Evolutionary conservation across 30 jellyfish, hydroid and myxozoan genomes (phyloP).

Genomic region (Clytia hemisphaerica): DNA sequence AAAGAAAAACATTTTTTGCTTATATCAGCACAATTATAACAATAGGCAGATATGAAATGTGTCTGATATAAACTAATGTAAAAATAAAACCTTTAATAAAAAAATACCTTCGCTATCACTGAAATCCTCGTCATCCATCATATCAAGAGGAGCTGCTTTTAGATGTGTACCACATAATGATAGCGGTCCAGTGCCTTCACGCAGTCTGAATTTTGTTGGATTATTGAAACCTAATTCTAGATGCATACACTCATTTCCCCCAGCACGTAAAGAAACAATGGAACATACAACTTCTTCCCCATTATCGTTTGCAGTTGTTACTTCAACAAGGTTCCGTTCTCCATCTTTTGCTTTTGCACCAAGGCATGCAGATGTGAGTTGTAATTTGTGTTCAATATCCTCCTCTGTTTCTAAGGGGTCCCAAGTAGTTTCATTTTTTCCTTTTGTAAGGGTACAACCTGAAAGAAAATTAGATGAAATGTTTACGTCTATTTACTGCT

Average conservation of each 20-base stretch:
- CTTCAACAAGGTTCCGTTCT: constrained; percentile 88
- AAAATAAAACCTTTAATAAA: neutral
- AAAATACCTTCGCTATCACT: constrained; percentile 39
- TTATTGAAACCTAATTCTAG: constrained; percentile 64
- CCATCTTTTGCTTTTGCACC: constrained; percentile 89
- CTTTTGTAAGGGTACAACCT: constrained; percentile 60
- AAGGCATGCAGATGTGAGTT: constrained; percentile 72
- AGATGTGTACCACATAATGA: constrained; percentile 64
- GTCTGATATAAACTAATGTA: too few species aligned
- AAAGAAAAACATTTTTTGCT: too few species aligned
- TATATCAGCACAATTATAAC: too few species aligned
- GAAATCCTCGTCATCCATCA: constrained; percentile 56
- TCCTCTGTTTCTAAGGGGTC: constrained; percentile 62
- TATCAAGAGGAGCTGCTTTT: constrained; percentile 43
- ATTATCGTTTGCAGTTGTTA: constrained; percentile 54
- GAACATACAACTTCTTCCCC: constrained; percentile 60
- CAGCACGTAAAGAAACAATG: constrained; percentile 52
- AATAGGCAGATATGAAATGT: too few species aligned
- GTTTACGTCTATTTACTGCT: too few species aligned
- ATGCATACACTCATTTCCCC: constrained; percentile 62
- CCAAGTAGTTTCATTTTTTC: constrained; percentile 58
- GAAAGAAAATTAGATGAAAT: too few species aligned
- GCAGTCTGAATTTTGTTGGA: constrained; percentile 51
- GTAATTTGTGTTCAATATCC: constrained; percentile 64
- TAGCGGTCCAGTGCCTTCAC: constrained; percentile 81